Evolutionary conservation across 1,140 invertebrate species (phyloP).

Genomic region (Holcopasites calliopsidis): DNA sequence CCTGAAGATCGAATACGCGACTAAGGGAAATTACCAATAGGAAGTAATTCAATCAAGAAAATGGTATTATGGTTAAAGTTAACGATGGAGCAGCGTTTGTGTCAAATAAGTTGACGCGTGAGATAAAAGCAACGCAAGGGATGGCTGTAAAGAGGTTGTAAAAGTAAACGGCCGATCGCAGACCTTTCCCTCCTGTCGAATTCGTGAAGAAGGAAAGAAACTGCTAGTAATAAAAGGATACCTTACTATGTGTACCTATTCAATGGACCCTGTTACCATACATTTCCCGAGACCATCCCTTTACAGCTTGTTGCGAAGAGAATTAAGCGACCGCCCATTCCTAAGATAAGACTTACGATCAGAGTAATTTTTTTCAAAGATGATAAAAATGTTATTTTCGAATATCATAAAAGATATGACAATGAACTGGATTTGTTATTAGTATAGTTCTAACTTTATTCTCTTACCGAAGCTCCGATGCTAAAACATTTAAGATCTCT

Average conservation of each 20-base stretch:
- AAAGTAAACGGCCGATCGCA: conserved; percentile 21
- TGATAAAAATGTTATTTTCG: not conserved
- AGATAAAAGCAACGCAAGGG: conserved; percentile 12
- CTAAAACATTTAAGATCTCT: conserved; percentile 25
- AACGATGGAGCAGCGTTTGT: not conserved
- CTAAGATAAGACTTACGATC: no score
- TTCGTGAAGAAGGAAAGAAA: not conserved
- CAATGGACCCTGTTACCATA: no score
- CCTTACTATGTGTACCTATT: no score
- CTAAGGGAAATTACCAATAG: not conserved
- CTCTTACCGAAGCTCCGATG: not conserved
- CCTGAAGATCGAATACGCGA: not conserved
- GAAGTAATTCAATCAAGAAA: not conserved
- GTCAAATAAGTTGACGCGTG: no score
- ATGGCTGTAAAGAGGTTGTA: not conserved
- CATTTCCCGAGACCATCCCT: not conserved
- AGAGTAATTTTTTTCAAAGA: no score
- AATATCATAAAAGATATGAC: not conserved
- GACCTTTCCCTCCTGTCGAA: not conserved
- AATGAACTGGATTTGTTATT: not conserved
- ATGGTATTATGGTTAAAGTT: not conserved
- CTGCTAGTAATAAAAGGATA: not conserved
- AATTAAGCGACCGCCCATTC: no score
- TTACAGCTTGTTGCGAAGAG: not conserved
- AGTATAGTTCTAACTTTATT: conserved; percentile 22